Conservation (phyloP, 64 coral and sea anemone genomes). For the Montipora foliosa region DNA sequence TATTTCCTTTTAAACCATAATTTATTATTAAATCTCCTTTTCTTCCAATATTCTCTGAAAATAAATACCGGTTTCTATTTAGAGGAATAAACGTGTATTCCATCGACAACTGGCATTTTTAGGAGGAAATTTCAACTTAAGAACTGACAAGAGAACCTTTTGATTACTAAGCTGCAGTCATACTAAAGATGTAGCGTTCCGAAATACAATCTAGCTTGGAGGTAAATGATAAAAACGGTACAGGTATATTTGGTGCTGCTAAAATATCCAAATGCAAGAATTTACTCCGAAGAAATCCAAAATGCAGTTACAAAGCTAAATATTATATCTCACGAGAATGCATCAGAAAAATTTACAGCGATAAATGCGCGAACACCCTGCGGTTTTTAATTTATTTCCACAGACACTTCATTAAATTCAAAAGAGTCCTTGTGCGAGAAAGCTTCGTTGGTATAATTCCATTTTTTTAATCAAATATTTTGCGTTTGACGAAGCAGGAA, state of each 20-base stretch:
- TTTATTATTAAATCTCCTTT: too few relatives aligned
- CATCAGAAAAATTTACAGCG: neutral
- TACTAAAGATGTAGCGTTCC: neutral
- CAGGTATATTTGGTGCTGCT: neutral
- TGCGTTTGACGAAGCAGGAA: too few relatives aligned
- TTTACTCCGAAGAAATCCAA: neutral
- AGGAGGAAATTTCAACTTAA: too few relatives aligned
- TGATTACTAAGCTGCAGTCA: too few relatives aligned
- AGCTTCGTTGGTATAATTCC: neutral
- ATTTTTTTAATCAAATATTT: neutral
- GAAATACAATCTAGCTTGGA: neutral
- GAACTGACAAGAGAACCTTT: too few relatives aligned
- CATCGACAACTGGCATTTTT: too few relatives aligned
- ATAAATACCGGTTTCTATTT: neutral
- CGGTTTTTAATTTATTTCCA: constrained; percentile 16
- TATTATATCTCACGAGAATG: neutral
- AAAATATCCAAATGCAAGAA: neutral
- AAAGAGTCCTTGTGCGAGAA: neutral
- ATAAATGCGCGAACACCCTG: neutral
- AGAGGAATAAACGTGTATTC: neutral
- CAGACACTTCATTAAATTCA: neutral
- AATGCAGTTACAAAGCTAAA: neutral
- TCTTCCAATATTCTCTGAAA: neutral
- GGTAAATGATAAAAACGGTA: too few relatives aligned
- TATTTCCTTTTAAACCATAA: too few relatives aligned